These are phyloP conservation scores for Apeira syringaria DNA, from an alignment of 2,888 invertebrate genomes.

Conservation along the genomic window DNA sequence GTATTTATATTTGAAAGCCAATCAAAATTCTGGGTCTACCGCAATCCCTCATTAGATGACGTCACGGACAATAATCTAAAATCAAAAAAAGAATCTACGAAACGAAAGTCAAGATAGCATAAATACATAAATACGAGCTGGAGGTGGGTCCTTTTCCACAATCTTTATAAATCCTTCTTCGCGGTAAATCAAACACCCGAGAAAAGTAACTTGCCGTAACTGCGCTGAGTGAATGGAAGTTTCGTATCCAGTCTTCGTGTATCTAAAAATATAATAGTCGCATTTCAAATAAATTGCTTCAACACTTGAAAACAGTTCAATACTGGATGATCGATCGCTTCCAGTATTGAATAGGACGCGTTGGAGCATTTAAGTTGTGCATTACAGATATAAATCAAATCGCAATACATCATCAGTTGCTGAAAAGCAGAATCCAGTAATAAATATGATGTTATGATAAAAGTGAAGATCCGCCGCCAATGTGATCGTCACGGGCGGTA, in stretches of 20 bases:
- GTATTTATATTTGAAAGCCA: no score
- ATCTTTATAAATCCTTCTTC: conserved; percentile 2
- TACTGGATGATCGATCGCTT: conserved; percentile 25
- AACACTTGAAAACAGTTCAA: conserved; percentile 28
- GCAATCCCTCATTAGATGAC: no score
- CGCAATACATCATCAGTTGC: no score
- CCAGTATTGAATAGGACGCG: background rate
- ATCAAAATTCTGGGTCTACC: no score
- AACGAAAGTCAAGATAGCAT: background rate
- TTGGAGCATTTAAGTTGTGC: conserved; percentile 15
- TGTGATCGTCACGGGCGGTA: no score
- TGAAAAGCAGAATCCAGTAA: no score
- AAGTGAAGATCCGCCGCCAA: no score
- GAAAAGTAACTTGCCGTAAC: conserved; percentile 7
- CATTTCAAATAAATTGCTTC: conserved; percentile 22
- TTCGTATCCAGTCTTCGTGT: conserved; percentile 17
- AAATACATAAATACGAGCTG: background rate
- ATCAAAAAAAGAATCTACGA: no score
- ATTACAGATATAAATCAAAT: background rate
- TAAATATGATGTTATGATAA: no score
- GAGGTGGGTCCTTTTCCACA: background rate
- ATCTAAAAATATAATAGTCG: conserved; percentile 27
- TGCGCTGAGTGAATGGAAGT: conserved; percentile 9
- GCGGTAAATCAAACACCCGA: conserved; percentile 8
- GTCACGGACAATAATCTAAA: no score